Conservation (phyloP, 2,113 vertebrate genomes). For the Suricata suricatta region DNA sequence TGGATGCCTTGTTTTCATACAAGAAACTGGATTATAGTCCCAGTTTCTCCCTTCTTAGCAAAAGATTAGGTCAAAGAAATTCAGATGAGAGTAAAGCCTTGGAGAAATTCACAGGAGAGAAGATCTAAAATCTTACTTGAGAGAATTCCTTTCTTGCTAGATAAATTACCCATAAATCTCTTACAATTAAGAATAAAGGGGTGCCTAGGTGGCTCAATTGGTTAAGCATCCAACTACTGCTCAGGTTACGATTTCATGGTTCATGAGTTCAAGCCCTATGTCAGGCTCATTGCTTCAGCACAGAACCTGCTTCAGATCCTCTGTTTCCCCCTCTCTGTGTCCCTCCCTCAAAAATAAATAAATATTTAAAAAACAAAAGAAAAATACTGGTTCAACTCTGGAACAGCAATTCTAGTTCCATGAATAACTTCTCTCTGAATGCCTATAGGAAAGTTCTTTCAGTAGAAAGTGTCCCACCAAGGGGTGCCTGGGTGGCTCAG, state of each 20-base stretch:
- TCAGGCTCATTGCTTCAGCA: too few relatives aligned
- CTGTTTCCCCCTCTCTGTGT: too few relatives aligned
- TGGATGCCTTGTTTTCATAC: not conserved
- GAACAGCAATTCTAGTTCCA: not conserved
- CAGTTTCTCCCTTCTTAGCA: conserved; percentile 12
- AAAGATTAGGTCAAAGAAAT: conserved; percentile 32
- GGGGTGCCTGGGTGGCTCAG: too few relatives aligned
- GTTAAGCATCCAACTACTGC: too few relatives aligned
- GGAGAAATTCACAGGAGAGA: not conserved
- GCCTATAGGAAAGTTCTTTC: not conserved
- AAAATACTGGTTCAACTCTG: not conserved
- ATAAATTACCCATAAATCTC: not conserved
- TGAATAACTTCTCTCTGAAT: conserved; percentile 34
- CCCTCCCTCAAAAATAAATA: too few relatives aligned
- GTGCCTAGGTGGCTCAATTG: too few relatives aligned
- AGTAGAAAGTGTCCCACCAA: not conserved
- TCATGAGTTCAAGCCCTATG: too few relatives aligned
- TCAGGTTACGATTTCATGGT: too few relatives aligned
- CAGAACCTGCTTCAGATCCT: too few relatives aligned
- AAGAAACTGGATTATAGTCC: not conserved
- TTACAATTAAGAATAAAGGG: not conserved
- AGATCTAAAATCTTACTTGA: conserved; percentile 34
- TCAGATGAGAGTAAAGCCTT: not conserved
- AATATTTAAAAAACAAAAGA: too few relatives aligned
- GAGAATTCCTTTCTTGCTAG: not conserved